phyloP scores from a whole-genome alignment of 2,888 invertebrate genomes.

The Drosophila kanekoi region DNA sequence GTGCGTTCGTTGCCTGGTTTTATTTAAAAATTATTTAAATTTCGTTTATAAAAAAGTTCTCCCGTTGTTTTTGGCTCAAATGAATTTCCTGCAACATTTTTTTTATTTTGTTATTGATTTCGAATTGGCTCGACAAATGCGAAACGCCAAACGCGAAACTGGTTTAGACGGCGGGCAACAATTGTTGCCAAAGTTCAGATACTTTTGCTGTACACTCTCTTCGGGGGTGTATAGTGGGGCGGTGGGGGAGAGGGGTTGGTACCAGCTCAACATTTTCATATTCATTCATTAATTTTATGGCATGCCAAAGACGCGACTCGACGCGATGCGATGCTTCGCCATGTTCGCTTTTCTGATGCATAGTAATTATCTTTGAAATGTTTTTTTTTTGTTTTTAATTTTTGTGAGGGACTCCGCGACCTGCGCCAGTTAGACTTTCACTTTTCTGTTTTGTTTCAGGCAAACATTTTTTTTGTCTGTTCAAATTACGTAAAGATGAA shows the following conservation, averaged over 20 bases:
- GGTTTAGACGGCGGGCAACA: slow-evolving; percentile 64
- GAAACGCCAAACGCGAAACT: slow-evolving; percentile 57
- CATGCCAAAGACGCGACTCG: slow-evolving; percentile 32
- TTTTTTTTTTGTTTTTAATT: slow-evolving; percentile 11
- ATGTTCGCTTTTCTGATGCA: slow-evolving; percentile 47
- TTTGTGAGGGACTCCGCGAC: slow-evolving; percentile 29
- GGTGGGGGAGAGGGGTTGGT: background rate
- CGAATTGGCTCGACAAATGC: slow-evolving; percentile 56
- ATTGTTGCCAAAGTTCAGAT: slow-evolving; percentile 61
- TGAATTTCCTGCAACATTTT: slow-evolving; percentile 65
- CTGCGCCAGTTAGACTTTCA: slow-evolving; percentile 66
- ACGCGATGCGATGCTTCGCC: slow-evolving; percentile 6
- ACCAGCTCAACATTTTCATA: slow-evolving; percentile 34
- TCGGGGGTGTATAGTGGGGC: slow-evolving; percentile 23
- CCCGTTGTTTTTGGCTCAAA: slow-evolving; percentile 16
- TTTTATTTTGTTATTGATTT: slow-evolving; percentile 69
- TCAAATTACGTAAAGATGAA: slow-evolving; percentile 79
- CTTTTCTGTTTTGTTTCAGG: slow-evolving; percentile 74
- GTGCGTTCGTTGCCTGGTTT: slow-evolving; percentile 34
- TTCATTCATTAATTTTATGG: slow-evolving; percentile 70
- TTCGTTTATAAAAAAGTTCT: slow-evolving; percentile 15
- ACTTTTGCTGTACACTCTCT: slow-evolving; percentile 13
- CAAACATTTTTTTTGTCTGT: slow-evolving; percentile 52
- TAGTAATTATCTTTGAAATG: slow-evolving; percentile 60
- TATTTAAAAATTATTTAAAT: slow-evolving; percentile 63